Evolutionary conservation across 2,888 invertebrate genomes (phyloP).

Genomic region (Papilio protenor): DNA sequence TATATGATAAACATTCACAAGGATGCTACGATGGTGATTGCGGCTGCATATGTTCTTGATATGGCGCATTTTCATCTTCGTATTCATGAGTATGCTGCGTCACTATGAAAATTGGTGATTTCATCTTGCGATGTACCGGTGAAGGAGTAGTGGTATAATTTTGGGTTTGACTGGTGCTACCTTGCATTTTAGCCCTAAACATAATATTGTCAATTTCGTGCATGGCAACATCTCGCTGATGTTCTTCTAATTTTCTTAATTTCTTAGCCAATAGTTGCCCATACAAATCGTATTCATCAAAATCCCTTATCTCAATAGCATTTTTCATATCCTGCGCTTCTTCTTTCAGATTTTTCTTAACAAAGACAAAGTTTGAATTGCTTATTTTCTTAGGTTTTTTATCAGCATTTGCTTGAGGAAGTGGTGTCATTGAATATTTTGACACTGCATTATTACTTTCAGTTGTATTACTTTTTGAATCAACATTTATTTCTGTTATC

Average conservation of each 20-base stretch:
- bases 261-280: constrained; percentile 75
- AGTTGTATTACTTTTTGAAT: constrained; percentile 37
- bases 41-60: constrained; percentile 54
- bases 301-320: constrained; percentile 54
- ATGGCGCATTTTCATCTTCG: constrained; percentile 67
- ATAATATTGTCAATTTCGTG: constrained; percentile 78
- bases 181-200: constrained; percentile 73
- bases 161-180: constrained; percentile 51
- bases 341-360: constrained; percentile 59
- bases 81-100: constrained; percentile 61
- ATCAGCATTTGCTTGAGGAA: constrained; percentile 43
- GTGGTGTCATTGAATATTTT: constrained; percentile 48
- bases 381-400: constrained; percentile 41
- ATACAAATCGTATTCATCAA: constrained; percentile 75
- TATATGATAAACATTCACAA: not conserved
- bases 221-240: constrained; percentile 75
- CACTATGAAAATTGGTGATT: constrained; percentile 69
- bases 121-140: constrained; percentile 60
- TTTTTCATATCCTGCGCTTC: constrained; percentile 52
- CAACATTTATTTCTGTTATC: constrained; percentile 48
- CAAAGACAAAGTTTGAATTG: constrained; percentile 44
- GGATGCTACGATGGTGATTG: constrained; percentile 34
- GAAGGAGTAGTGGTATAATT: constrained; percentile 62
- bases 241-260: constrained; percentile 72
- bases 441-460: constrained; percentile 48